These are phyloP conservation scores for Holacanthus passer DNA, from an alignment of 2,113 vertebrate genomes.

Conservation along the genomic window DNA sequence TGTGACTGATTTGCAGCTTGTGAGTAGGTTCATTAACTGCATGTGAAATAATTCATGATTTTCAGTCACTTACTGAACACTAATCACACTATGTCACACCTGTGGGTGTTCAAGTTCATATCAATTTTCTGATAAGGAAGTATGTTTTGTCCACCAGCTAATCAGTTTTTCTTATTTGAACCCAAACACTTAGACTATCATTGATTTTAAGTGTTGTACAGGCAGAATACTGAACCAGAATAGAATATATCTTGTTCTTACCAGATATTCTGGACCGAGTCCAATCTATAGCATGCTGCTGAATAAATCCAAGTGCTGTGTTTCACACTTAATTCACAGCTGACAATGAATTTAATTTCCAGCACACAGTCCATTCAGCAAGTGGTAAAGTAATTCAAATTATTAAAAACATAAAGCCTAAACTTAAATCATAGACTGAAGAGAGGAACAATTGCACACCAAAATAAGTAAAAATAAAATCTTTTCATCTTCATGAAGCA, in stretches of 20 bases:
- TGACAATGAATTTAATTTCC: neutral
- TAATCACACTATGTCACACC: neutral
- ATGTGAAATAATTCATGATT: neutral
- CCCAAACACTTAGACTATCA: neutral
- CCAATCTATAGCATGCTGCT: neutral
- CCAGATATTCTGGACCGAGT: neutral
- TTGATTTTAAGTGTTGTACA: neutral
- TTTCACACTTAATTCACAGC: neutral
- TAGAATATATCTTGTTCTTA: neutral
- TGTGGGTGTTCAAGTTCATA: neutral
- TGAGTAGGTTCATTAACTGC: neutral
- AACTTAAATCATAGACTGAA: neutral
- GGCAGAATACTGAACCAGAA: neutral
- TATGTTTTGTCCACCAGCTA: neutral
- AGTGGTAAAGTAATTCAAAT: neutral
- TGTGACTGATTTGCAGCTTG: neutral
- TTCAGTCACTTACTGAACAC: neutral
- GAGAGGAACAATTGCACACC: too few relatives aligned
- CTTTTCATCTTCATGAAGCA: slow-evolving; percentile 23
- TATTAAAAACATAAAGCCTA: neutral
- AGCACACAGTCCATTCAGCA: neutral
- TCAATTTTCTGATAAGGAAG: neutral
- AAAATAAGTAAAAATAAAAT: too few relatives aligned
- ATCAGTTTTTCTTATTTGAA: neutral
- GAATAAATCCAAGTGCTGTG: neutral